Evolutionary conservation across 1,140 invertebrate species (phyloP).

Genomic region (Cydia pomonella): DNA sequence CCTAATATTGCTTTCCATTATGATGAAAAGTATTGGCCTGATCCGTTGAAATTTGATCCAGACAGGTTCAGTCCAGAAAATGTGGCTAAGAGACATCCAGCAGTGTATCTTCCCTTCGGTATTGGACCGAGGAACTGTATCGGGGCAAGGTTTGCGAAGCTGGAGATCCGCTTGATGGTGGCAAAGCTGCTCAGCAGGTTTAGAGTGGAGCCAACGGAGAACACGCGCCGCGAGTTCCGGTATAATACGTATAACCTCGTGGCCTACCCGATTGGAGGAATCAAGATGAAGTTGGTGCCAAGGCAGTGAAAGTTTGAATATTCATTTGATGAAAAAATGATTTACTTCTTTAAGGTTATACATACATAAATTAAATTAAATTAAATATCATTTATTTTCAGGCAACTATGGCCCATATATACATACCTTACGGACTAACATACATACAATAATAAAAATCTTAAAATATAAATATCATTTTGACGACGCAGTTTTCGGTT

Average conservation of each 20-base stretch:
- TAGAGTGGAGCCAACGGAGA: conserved; percentile 38
- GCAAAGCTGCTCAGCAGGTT: conserved; percentile 42
- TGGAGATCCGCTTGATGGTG: conserved; percentile 41
- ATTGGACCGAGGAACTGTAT: background rate
- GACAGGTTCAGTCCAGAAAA: conserved; percentile 2
- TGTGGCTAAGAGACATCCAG: background rate
- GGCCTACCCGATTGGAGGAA: conserved; percentile 36
- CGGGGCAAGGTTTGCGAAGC: conserved; percentile 47
- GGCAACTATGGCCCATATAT: too few species aligned
- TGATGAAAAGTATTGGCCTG: conserved; percentile 4
- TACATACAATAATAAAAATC: too few species aligned
- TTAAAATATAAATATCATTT: too few species aligned
- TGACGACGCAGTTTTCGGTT: too few species aligned
- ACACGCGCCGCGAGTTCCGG: conserved; percentile 32
- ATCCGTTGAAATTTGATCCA: conserved; percentile 34
- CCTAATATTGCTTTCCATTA: background rate
- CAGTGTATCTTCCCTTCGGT: background rate
- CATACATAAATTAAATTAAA: too few species aligned
- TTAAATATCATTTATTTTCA: too few species aligned
- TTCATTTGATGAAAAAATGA: too few species aligned
- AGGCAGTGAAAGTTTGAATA: background rate
- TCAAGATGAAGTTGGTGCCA: conserved; percentile 42
- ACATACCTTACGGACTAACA: too few species aligned
- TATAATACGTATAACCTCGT: conserved; percentile 36
- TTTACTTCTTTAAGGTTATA: too few species aligned